These are phyloP conservation scores for Cygnus buccinator DNA, from an alignment of 2,113 vertebrate species.

Conservation along the genomic window DNA sequence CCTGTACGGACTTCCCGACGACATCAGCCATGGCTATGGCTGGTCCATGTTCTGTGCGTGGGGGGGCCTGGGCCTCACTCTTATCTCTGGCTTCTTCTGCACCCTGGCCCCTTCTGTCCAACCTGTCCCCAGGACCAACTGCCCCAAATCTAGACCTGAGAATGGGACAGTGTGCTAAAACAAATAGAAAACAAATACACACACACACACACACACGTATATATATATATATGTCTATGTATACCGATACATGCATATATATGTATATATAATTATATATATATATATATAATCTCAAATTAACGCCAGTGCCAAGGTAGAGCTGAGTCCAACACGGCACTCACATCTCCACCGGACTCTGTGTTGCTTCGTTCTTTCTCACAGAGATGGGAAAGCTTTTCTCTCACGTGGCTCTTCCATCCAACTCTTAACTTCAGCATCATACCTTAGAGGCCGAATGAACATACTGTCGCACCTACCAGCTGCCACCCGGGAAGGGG, in stretches of 20 bases:
- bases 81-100: constrained; percentile 98
- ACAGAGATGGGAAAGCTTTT: constrained; percentile 61
- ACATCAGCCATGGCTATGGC: constrained; percentile 97
- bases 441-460: constrained; percentile 57
- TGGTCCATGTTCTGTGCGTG: constrained; percentile 99
- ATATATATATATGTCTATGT: constrained; percentile 71
- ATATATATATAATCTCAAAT: constrained; percentile 76
- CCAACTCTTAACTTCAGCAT: constrained; percentile 69
- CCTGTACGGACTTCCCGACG: constrained; percentile 92
- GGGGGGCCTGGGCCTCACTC: constrained; percentile 95
- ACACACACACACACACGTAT: not conserved
- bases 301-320: constrained; percentile 77
- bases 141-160: constrained; percentile 95
- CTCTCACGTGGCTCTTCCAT: constrained; percentile 74
- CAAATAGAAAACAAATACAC: constrained; percentile 16
- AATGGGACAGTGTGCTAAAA: constrained; percentile 96
- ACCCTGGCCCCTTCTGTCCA: constrained; percentile 97
- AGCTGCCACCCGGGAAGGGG: constrained; percentile 40
- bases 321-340: constrained; percentile 71
- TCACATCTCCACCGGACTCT: constrained; percentile 70
- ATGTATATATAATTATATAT: constrained; percentile 59
- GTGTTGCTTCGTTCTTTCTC: constrained; percentile 71
- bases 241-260: constrained; percentile 70
- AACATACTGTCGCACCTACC: constrained; percentile 29
- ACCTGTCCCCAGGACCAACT: constrained; percentile 94